A percentile compares a stretch with the other conserved stretches of the same genome.
Evolutionary conservation across 2,113 vertebrate genomes (phyloP).

Genomic region (Cacatua alba): DNA sequence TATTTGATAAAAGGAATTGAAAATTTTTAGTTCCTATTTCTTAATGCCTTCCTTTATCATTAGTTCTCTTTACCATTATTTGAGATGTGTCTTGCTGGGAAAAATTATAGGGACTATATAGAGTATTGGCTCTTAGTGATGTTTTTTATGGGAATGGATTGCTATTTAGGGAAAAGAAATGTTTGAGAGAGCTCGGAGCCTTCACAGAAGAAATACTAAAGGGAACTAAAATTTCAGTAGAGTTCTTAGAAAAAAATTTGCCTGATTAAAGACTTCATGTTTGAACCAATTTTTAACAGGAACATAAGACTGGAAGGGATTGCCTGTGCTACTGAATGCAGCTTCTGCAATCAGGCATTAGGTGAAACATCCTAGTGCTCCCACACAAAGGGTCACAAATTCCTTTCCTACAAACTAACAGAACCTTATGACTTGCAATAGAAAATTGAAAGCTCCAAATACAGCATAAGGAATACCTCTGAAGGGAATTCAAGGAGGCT

Average conservation of each 20-base stretch:
- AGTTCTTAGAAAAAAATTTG: not conserved
- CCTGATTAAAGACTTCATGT: not conserved
- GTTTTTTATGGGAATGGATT: not conserved
- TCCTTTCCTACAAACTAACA: not conserved
- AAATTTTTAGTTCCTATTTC: not conserved
- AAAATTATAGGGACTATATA: not conserved
- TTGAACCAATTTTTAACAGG: not conserved
- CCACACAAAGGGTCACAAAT: not conserved
- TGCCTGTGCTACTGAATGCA: not conserved
- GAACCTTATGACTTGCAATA: not conserved
- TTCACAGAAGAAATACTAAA: not conserved
- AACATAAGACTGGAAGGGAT: not conserved
- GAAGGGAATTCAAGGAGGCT: not conserved
- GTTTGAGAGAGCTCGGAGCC: not conserved
- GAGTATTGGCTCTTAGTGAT: not conserved
- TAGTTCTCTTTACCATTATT: not conserved
- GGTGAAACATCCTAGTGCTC: not conserved
- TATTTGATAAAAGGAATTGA: not conserved
- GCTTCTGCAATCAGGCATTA: not conserved
- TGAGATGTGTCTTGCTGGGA: not conserved
- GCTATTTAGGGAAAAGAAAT: not conserved
- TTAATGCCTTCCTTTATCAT: not conserved
- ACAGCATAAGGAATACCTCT: not conserved
- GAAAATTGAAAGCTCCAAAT: not conserved
- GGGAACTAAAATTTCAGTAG: not conserved